Evolutionary conservation across 2,113 vertebrate genomes (phyloP).

Genomic region (Thinocorus orbignyianus): DNA sequence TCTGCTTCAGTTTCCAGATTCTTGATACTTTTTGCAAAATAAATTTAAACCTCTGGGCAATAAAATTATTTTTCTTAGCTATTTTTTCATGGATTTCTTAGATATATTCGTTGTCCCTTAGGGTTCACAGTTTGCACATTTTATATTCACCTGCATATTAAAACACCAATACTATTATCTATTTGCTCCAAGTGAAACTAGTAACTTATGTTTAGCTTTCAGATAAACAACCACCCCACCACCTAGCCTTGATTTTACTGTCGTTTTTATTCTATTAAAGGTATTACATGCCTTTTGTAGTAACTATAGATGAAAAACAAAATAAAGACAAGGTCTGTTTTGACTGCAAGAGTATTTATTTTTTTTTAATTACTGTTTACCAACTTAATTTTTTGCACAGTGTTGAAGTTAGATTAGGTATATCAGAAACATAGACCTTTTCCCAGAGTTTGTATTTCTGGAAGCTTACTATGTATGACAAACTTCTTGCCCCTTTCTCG

Average conservation of each 20-base stretch:
- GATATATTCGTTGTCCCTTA: not conserved
- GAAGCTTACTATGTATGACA: not conserved
- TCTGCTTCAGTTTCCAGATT: not conserved
- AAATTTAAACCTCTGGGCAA: not conserved
- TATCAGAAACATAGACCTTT: not conserved
- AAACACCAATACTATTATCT: not conserved
- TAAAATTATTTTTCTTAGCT: not conserved
- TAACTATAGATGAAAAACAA: too few species aligned
- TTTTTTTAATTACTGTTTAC: not conserved
- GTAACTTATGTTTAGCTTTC: not conserved
- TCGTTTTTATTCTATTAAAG: too few species aligned
- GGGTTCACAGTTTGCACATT: not conserved
- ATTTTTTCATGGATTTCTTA: not conserved
- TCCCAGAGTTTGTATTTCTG: not conserved
- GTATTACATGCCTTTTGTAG: too few species aligned
- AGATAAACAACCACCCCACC: too few species aligned
- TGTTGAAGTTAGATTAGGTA: not conserved
- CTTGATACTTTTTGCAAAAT: not conserved
- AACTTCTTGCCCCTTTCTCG: not conserved
- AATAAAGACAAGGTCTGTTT: not conserved
- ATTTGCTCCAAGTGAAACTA: not conserved
- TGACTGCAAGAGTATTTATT: not conserved
- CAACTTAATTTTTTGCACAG: not conserved
- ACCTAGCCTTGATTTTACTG: too few species aligned
- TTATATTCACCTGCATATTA: slow-evolving; percentile 10